Percentiles rank a stretch among this genome's conserved stretches.
phyloP scores from a whole-genome alignment of 2,113 vertebrate genomes.

The Tetrax tetrax region DNA sequence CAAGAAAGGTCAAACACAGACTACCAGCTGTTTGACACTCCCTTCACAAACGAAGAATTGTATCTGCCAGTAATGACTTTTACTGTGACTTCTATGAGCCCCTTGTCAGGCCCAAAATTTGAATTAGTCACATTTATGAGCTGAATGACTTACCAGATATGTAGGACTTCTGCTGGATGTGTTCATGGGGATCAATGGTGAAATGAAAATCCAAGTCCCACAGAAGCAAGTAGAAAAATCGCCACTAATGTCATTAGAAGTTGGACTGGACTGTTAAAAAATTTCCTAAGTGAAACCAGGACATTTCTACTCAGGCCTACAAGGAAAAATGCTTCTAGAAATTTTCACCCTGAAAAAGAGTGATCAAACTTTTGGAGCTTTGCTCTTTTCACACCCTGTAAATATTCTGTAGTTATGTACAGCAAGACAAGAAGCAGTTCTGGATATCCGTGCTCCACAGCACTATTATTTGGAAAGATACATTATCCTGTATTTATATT shows the following conservation, averaged over 20 bases:
- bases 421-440: background rate
- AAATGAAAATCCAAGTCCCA: background rate
- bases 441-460: background rate
- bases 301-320: background rate
- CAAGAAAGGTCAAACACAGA: background rate
- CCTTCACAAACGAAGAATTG: background rate
- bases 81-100: background rate
- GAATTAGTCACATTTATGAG: background rate
- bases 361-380: background rate
- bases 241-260: background rate
- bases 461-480: background rate
- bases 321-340: background rate
- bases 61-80: background rate
- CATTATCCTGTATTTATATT: background rate
- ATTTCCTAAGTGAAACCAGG: background rate
- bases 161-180: background rate
- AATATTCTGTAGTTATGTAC: background rate
- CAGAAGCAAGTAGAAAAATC: background rate
- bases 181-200: background rate
- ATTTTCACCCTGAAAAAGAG: background rate
- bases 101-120: background rate
- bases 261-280: background rate
- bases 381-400: background rate
- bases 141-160: background rate
- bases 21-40: background rate